A percentile compares a stretch with the other conserved stretches of the same genome.
Evolutionary conservation across 2,797 vertebrate species (phyloP).

Genomic region (Enteromius unitaeniatus): DNA sequence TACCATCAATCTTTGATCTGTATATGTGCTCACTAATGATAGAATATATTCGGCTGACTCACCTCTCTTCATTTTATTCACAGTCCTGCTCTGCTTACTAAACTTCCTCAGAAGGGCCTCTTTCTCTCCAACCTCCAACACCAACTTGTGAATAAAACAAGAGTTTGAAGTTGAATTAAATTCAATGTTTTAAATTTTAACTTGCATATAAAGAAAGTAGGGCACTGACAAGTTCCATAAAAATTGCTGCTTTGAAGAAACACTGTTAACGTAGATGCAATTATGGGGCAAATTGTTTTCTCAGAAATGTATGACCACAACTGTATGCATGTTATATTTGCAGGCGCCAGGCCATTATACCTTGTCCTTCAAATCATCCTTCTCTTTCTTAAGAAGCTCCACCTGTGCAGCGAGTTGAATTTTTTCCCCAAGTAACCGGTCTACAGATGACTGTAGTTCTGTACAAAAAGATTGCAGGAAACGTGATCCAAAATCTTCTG

Average conservation of each 20-base stretch:
- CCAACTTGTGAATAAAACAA: constrained; percentile 61
- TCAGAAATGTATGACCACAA: not conserved
- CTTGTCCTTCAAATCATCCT: constrained; percentile 73
- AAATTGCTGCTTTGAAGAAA: not conserved
- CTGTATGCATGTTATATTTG: no score
- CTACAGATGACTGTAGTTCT: constrained; percentile 79
- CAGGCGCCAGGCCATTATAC: constrained; percentile 60
- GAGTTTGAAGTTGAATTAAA: not conserved
- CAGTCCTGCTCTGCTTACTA: constrained; percentile 71
- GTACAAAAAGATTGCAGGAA: not conserved
- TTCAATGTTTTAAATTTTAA: not conserved
- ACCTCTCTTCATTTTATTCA: constrained; percentile 83
- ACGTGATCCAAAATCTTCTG: not conserved
- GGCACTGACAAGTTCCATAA: not conserved
- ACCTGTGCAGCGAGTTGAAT: constrained; percentile 74
- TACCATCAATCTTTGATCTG: not conserved
- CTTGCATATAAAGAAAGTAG: not conserved
- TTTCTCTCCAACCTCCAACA: constrained; percentile 72
- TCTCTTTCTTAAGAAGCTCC: constrained; percentile 72
- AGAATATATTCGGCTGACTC: constrained; percentile 23
- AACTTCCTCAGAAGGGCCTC: constrained; percentile 72
- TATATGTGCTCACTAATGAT: not conserved
- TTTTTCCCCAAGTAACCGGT: constrained; percentile 77
- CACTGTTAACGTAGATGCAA: not conserved
- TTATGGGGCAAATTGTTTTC: not conserved